Base-by-base conservation (phyloP, 2,888 invertebrate species). In the Stenichneumon culpator region DNA sequence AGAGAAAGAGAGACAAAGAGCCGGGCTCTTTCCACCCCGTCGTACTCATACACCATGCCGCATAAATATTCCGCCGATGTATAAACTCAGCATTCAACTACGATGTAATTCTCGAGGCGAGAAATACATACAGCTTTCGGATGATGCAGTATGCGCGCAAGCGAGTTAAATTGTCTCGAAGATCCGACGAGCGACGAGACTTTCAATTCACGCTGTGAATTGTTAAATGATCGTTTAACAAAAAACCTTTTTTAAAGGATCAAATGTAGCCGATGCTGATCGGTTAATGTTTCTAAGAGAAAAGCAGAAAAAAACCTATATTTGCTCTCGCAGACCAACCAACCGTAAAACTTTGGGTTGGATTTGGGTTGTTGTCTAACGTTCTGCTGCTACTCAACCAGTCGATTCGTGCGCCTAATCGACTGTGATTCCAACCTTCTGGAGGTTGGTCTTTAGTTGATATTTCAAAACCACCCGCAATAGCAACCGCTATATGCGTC, bases 1-100 rank as follows among this genome's bases (percentile, higher is more conserved):
- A 2, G 11, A 39, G 39, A 39, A 2, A 39, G 39, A 2, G 39
- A 32, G 39, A 39, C 32, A 22, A 36, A 14, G 54, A 25, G 57
- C 63, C 69, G 50, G 75, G 68, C 63, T 60, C 63, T 39, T 82
- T 73, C 78, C 77, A 69, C 78, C 82, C 78, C 36, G 78, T 65
- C 77, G 82, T 78, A 54, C 39, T 70, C 72, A 19, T 63, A 63
- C 65, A 73, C 77, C 77, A 69, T 75, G 44, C 63, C 77, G 72
- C 82, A 86, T 86, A 86, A 86, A 86, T 86, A 83, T 86, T 86
- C 84, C 80, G 63, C 52, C 50, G 80, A 82, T 82, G 84, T 82
- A 83, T 69, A 54, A 74, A 44, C 44, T 74, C 74, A 11, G 63
- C 60, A 63, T 74, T 28, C 74, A n/a, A 28, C 74, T 16, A 47